phyloP scores from a whole-genome alignment of 2,888 invertebrate genomes.

The Chrysomela aeneicollis region DNA sequence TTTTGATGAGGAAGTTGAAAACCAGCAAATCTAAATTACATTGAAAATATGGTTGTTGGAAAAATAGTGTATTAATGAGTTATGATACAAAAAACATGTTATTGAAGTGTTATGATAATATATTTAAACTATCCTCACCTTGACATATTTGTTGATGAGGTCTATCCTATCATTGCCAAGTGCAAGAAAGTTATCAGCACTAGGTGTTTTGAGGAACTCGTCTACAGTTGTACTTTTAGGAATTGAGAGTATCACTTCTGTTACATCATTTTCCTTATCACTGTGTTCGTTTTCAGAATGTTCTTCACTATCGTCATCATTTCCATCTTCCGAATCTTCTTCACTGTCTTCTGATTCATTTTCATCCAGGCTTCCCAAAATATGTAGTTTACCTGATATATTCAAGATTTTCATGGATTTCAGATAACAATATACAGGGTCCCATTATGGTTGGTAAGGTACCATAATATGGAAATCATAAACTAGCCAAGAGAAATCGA shows the following conservation, averaged over 20 bases:
- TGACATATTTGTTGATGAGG: conserved; percentile 54
- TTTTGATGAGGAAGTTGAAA: too few species aligned
- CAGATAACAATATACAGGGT: too few species aligned
- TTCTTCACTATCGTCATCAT: conserved; percentile 64
- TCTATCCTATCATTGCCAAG: conserved; percentile 59
- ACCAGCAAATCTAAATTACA: too few species aligned
- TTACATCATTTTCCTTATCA: conserved; percentile 47
- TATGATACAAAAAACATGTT: too few species aligned
- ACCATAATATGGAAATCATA: too few species aligned
- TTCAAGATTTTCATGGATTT: conserved; percentile 12
- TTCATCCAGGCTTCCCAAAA: conserved; percentile 70
- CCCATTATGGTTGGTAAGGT: too few species aligned
- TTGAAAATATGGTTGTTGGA: too few species aligned
- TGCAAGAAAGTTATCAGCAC: conserved; percentile 61
- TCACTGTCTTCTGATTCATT: conserved; percentile 67
- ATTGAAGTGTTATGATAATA: background rate
- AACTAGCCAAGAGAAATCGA: too few species aligned
- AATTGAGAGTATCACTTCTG: conserved; percentile 44
- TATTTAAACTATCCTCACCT: conserved; percentile 46
- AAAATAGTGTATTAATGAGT: too few species aligned
- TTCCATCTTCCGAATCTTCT: conserved; percentile 64
- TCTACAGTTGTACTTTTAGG: conserved; percentile 52
- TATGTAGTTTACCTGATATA: conserved; percentile 59
- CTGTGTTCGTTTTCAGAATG: conserved; percentile 52
- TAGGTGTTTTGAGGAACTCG: conserved; percentile 63